A percentile compares a stretch with the other conserved stretches of the same genome.
Evolutionary conservation across 1,140 invertebrate species (phyloP).

Genomic region (Leptonema lineaticorne): DNA sequence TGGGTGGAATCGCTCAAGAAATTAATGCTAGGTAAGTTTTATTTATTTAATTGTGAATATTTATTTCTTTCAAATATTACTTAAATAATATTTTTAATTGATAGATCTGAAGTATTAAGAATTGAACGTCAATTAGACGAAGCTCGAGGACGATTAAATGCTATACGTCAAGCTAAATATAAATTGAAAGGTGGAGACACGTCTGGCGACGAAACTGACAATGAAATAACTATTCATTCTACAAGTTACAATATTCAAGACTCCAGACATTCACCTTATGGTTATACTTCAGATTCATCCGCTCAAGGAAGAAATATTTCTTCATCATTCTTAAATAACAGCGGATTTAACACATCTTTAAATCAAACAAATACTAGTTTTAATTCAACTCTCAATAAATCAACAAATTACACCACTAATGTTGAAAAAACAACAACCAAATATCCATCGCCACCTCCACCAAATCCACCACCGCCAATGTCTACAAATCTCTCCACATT

Average conservation of each 20-base stretch:
- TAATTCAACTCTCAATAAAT: conserved; percentile 16
- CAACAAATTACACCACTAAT: conserved; percentile 7
- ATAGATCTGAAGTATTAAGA: conserved; percentile 78
- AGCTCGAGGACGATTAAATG: conserved; percentile 83
- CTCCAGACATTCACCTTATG: conserved; percentile 16
- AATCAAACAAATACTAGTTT: conserved; percentile 13
- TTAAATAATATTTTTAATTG: background rate
- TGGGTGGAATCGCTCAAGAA: conserved; percentile 91
- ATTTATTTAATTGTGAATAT: background rate
- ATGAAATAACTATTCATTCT: conserved; percentile 45
- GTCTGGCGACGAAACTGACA: conserved; percentile 60
- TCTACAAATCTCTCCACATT: conserved; percentile 51
- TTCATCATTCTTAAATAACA: conserved; percentile 33
- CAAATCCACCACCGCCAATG: conserved; percentile 42
- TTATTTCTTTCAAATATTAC: conserved; percentile 17
- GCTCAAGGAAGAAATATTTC: conserved; percentile 33
- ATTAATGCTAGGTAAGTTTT: conserved; percentile 77
- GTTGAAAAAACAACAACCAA: conserved; percentile 32
- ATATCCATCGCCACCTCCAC: conserved; percentile 38
- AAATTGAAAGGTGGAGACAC: conserved; percentile 63
- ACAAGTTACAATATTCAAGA: background rate
- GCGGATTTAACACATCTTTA: conserved; percentile 19
- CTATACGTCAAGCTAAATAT: conserved; percentile 83
- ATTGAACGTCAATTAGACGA: conserved; percentile 93
- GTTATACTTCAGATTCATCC: conserved; percentile 41